These are phyloP conservation scores for Dolichoris vasculosae DNA, from an alignment of 1,140 invertebrate species.

Conservation along the genomic window DNA sequence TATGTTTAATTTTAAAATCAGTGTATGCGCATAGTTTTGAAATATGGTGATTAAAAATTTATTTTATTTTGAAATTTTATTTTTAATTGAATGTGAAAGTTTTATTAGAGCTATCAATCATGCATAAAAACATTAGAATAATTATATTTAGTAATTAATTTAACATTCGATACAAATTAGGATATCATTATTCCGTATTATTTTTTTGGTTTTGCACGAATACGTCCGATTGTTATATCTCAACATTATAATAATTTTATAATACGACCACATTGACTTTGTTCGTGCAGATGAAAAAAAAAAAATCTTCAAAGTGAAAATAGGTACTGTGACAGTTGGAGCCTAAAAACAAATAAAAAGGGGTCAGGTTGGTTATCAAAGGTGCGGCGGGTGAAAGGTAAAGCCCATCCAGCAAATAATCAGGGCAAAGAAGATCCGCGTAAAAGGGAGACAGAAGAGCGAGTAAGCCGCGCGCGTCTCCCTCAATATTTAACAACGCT, in stretches of 20 bases:
- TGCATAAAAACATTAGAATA: too few species aligned
- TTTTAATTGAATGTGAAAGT: too few species aligned
- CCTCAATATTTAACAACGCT: constrained; percentile 29
- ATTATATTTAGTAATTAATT: too few species aligned
- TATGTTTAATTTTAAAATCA: too few species aligned
- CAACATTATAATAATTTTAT: neutral
- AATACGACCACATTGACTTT: neutral
- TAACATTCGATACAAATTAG: too few species aligned
- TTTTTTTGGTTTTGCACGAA: too few species aligned
- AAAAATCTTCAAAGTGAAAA: neutral
- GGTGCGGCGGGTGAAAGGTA: neutral
- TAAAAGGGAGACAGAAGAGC: neutral
- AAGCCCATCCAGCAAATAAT: constrained; percentile 16
- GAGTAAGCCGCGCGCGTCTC: neutral
- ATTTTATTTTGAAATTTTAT: too few species aligned
- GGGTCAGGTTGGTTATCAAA: neutral
- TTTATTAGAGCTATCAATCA: too few species aligned
- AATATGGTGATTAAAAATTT: too few species aligned
- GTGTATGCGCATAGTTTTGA: too few species aligned
- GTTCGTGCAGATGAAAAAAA: too few species aligned
- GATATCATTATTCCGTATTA: too few species aligned
- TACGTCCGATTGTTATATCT: neutral
- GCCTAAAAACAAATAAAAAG: neutral
- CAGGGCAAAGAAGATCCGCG: neutral
- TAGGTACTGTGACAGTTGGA: neutral